A percentile compares a stretch with the other conserved stretches of the same genome.
Evolutionary conservation across 2,113 vertebrate genomes (phyloP).

Genomic region (Atlantisia rogersi): DNA sequence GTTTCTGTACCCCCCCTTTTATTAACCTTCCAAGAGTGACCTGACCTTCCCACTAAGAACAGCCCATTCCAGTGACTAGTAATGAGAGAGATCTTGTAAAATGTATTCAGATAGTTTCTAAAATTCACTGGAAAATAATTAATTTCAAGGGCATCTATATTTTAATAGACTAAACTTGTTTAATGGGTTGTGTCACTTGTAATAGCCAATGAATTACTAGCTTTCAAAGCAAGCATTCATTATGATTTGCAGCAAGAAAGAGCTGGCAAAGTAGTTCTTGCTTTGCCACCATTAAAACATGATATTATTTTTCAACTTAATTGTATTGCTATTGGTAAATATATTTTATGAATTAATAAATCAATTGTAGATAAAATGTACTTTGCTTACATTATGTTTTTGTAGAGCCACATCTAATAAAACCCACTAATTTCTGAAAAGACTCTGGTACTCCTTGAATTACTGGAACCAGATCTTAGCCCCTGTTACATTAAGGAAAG

Average conservation of each 20-base stretch:
- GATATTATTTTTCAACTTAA: not conserved
- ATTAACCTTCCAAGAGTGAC: not conserved
- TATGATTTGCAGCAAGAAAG: not conserved
- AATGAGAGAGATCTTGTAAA: not conserved
- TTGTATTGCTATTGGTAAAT: not conserved
- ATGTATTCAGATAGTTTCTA: not conserved
- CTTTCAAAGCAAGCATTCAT: conserved; percentile 25
- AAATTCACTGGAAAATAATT: conserved; percentile 21
- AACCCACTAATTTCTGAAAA: not conserved
- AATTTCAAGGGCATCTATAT: not conserved
- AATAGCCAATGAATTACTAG: conserved; percentile 25
- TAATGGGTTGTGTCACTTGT: conserved; percentile 43
- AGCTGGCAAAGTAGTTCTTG: not conserved
- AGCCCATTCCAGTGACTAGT: not conserved
- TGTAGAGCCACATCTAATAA: not conserved
- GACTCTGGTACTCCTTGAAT: not conserved
- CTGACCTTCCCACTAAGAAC: not conserved
- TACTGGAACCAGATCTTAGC: not conserved
- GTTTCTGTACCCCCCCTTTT: not conserved
- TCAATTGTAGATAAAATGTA: conserved; percentile 18
- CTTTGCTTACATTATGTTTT: conserved; percentile 13
- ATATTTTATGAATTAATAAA: conserved; percentile 9
- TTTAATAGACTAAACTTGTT: conserved; percentile 39
- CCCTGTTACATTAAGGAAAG: not conserved
- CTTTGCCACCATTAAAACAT: not conserved